Evolutionary conservation across 2,797 vertebrate species (phyloP), one percentile per base, ranked within the genome.

Genomic region (Argyrosomus regius): DNA sequence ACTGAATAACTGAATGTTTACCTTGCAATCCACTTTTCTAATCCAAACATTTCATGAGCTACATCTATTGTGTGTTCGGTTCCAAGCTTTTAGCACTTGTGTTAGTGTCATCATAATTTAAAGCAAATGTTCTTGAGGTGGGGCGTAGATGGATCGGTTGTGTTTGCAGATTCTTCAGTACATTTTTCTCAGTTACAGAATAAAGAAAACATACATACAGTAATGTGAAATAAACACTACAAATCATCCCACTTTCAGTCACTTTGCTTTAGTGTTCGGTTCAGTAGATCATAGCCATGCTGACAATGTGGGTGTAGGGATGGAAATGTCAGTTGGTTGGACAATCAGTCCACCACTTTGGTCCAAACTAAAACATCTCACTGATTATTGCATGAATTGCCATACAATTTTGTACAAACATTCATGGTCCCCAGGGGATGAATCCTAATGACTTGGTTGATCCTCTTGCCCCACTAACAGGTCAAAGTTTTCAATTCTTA

Each of bases 1-100:
- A 63, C 54, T 41, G 63, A 74, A 81, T 86, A 75, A 85, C 45
- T 72, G 59, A 68, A 70, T 80, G 71, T 81, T 87, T 85, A 81
- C 78, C 58, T 78, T 82, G 43, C 74, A 79, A 83, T 81, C 68
- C 80, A 60, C 64, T 48, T n/a, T 31, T 59, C 66, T 66, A 72
- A 84, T 82, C 56, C 74, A 70, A 67, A 60, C 57, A 49, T 56
- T 79, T 75, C 74, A 68, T 61, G 43, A 60, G 46, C 35, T 50
- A 35, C 68, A 58, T 75, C 22, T 45, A 20, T 74, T 22, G 26
- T 70, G 35, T 67, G 72, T 60, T 69, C 60, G 39, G 20, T 75
- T 84, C 58, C n/a, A 77, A 76, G 83, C 54, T 49, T 77, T 64
- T 52, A 78, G 54, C 74, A 10, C 75, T 83, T 75, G 12, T 56